A percentile compares a stretch with the other conserved stretches of the same genome.
Conservation (phyloP, 1,140 invertebrate genomes). For the Elysia chlorotica region DNA sequence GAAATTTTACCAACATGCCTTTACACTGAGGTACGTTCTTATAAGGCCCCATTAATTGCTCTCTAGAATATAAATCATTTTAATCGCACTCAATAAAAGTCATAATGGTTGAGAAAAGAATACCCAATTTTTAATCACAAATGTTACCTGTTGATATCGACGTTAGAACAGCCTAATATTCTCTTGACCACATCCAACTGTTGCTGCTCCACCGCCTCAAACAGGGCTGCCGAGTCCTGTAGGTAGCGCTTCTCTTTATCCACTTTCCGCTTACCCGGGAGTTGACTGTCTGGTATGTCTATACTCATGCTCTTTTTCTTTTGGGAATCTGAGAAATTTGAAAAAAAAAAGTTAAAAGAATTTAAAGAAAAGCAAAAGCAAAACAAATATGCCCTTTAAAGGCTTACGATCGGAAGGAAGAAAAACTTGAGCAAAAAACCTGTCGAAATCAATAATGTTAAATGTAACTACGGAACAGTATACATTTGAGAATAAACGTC, state of each 20-base stretch:
- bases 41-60: too few species aligned
- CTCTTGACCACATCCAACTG: slow-evolving; percentile 87
- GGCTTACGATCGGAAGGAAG: background rate
- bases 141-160: slow-evolving; percentile 88
- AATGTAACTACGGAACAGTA: too few species aligned
- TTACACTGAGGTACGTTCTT: too few species aligned
- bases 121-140: too few species aligned
- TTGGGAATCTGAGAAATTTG: slow-evolving; percentile 18
- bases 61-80: too few species aligned
- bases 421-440: background rate
- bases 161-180: slow-evolving; percentile 86
- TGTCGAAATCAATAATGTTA: too few species aligned
- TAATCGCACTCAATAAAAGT: background rate
- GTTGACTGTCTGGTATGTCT: slow-evolving; percentile 20
- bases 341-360: background rate
- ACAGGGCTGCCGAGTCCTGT: slow-evolving; percentile 71
- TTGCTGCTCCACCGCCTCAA: slow-evolving; percentile 89
- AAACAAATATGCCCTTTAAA: background rate
- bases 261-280: slow-evolving; percentile 21
- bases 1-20: too few species aligned
- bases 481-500: too few species aligned
- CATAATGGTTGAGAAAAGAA: background rate
- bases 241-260: slow-evolving; percentile 31
- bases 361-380: background rate
- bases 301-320: slow-evolving; percentile 25